A percentile compares a stretch with the other conserved stretches of the same genome.
phyloP scores from a whole-genome alignment of 2,888 invertebrate species.

The Calameuta idolon region DNA sequence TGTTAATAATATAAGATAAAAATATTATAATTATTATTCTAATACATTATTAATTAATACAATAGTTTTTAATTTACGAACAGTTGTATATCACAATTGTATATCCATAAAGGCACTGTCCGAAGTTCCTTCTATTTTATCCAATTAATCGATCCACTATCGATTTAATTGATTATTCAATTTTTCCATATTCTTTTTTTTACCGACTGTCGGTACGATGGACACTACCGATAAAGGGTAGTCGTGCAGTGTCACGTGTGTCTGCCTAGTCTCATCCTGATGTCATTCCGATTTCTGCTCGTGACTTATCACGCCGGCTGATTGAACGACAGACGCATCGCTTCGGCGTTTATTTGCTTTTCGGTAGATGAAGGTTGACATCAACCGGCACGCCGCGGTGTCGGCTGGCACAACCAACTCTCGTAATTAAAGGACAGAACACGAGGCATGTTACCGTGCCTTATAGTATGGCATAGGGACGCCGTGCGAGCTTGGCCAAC shows the following conservation, averaged over 20 bases:
- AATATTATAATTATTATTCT: too few relatives aligned
- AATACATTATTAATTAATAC: background rate
- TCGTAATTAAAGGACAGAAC: conserved; percentile 32
- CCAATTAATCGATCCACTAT: background rate
- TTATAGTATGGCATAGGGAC: background rate
- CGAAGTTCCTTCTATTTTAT: background rate
- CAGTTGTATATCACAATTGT: too few relatives aligned
- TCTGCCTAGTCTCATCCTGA: conserved; percentile 15
- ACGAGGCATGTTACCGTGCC: conserved; percentile 13
- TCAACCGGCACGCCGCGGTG: conserved; percentile 10
- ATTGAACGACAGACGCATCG: conserved; percentile 29
- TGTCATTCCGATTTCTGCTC: conserved; percentile 26
- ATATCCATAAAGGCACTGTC: background rate
- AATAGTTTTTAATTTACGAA: background rate
- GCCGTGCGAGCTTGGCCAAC: conserved; percentile 33
- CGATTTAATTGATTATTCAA: conserved; percentile 3
- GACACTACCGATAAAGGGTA: conserved; percentile 1
- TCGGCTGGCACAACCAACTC: background rate
- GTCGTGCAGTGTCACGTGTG: conserved; percentile 1
- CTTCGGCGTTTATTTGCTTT: conserved; percentile 11
- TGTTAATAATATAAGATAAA: too few relatives aligned
- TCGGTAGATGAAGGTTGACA: conserved; percentile 7
- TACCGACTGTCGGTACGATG: background rate
- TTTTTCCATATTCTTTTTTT: background rate
- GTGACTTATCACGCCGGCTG: conserved; percentile 30